Evolutionary conservation across 2,888 invertebrate genomes (phyloP).

Genomic region (Nephrotoma appendiculata): DNA sequence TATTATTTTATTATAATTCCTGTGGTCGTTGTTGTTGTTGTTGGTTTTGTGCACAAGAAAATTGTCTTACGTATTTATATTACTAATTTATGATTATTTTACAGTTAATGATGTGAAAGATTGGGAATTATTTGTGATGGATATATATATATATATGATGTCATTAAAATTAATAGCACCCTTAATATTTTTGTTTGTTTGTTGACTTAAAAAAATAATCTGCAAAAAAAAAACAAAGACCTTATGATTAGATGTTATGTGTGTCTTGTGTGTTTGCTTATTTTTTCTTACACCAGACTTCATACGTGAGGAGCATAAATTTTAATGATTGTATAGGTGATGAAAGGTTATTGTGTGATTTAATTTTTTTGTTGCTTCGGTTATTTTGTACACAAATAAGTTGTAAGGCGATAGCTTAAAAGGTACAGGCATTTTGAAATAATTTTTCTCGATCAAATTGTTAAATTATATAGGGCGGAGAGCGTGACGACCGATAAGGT

Average conservation of each 20-base stretch:
- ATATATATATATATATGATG: neutral
- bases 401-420: neutral
- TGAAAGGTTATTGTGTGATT: neutral
- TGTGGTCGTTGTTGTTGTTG: neutral
- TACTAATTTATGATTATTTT: neutral
- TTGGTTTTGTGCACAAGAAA: neutral
- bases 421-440: neutral
- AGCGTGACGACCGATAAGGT: neutral
- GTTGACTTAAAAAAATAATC: neutral
- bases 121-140: neutral
- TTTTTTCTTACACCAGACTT: neutral
- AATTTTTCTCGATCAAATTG: neutral
- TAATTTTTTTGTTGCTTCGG: neutral
- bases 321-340: neutral
- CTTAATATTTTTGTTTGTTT: neutral
- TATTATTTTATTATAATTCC: neutral
- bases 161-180: neutral
- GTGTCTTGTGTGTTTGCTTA: neutral
- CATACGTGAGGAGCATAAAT: neutral
- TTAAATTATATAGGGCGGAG: neutral
- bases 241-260: neutral
- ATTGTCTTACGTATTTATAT: neutral
- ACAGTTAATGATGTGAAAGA: neutral
- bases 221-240: neutral
- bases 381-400: neutral